Evolutionary conservation across 2,113 vertebrate genomes (phyloP).

Genomic region (Poeciliopsis occidentalis): DNA sequence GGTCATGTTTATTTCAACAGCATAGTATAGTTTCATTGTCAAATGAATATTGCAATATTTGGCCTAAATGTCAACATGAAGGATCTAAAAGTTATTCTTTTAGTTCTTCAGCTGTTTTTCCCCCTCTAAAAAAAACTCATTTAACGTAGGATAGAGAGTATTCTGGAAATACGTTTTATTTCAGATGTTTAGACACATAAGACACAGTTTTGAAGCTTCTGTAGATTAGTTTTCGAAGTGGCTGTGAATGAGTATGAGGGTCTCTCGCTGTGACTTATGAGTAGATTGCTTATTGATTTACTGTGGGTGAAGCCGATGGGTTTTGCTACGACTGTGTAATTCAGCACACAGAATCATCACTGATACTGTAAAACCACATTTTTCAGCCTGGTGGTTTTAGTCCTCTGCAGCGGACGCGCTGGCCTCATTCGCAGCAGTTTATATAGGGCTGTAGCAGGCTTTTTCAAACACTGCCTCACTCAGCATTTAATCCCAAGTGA

Average conservation of each 20-base stretch:
- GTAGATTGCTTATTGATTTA: conserved; percentile 44
- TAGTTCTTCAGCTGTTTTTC: background rate
- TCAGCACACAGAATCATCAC: conserved; percentile 4
- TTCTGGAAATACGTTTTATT: background rate
- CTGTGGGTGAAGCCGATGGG: conserved; percentile 26
- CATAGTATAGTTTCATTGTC: background rate
- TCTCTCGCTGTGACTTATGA: conserved; percentile 38
- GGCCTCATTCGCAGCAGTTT: conserved; percentile 66
- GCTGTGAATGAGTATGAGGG: conserved; percentile 2
- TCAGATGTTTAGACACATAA: background rate
- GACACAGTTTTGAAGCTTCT: conserved; percentile 11
- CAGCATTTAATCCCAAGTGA: conserved; percentile 70
- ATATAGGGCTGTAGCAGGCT: conserved; percentile 57
- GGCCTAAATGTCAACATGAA: background rate
- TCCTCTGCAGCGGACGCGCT: conserved; percentile 22
- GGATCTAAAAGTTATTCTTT: background rate
- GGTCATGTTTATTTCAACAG: background rate
- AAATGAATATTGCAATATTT: background rate
- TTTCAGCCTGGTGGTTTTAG: conserved; percentile 20
- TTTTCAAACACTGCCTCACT: conserved; percentile 60
- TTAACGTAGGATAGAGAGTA: background rate
- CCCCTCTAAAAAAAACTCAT: background rate
- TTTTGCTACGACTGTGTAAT: conserved; percentile 29
- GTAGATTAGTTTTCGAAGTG: conserved; percentile 8
- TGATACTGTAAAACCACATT: conserved; percentile 12